phyloP scores from a whole-genome alignment of 2,888 invertebrate species.

The Helicoverpa assulta region DNA sequence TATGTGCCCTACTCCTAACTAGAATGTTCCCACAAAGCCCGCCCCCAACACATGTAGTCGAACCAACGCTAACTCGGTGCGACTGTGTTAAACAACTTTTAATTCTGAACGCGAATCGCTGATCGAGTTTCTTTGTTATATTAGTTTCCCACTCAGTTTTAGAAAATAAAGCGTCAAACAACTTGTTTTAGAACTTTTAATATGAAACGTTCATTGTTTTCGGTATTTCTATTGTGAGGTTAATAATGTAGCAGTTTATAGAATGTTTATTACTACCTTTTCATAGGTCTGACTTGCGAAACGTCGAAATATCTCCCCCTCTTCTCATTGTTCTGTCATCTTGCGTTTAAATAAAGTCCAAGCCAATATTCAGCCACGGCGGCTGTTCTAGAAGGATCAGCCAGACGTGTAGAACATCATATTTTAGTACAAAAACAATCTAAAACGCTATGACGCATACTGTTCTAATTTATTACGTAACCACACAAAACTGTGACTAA shows the following conservation, averaged over 20 bases:
- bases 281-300: too few species aligned
- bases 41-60: slow-evolving; percentile 38
- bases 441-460: neutral
- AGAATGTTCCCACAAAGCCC: slow-evolving; percentile 36
- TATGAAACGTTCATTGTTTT: slow-evolving; percentile 6
- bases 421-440: neutral
- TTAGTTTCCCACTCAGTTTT: slow-evolving; percentile 42
- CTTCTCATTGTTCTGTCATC: too few species aligned
- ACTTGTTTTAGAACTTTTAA: slow-evolving; percentile 3
- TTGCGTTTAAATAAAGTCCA: too few species aligned
- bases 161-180: slow-evolving; percentile 21
- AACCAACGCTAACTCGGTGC: slow-evolving; percentile 62
- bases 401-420: too few species aligned
- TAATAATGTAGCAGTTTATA: too few species aligned
- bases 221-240: neutral
- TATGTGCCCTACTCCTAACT: neutral
- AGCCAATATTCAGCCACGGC: too few species aligned
- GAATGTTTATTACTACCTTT: too few species aligned
- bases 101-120: slow-evolving; percentile 64
- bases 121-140: slow-evolving; percentile 66
- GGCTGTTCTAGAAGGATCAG: too few species aligned
- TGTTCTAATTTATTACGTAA: slow-evolving; percentile 2
- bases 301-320: too few species aligned
- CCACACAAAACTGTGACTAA: slow-evolving; percentile 4
- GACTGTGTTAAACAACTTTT: slow-evolving; percentile 71